Percentiles rank a stretch among this genome's conserved stretches.
Evolutionary conservation across 2,888 invertebrate genomes (phyloP).

Genomic region (Unio delphinus): DNA sequence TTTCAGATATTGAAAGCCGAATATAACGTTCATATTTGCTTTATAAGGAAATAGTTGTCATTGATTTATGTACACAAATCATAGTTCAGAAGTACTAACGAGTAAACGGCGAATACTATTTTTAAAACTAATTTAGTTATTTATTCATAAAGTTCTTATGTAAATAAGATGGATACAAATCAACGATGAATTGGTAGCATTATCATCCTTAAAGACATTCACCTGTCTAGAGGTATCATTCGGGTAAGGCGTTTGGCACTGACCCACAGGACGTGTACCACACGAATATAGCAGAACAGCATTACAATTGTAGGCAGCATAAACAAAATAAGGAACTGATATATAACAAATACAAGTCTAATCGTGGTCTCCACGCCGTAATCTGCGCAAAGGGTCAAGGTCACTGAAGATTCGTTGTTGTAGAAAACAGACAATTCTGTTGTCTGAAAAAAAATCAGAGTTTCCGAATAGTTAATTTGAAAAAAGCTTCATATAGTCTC

Average conservation of each 20-base stretch:
- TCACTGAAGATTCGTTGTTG: slow-evolving; percentile 53
- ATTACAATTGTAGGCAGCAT: slow-evolving; percentile 69
- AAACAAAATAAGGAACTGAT: slow-evolving; percentile 70
- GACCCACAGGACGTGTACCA: slow-evolving; percentile 72
- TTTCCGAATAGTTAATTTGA: neutral
- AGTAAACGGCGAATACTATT: no score
- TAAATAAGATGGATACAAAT: no score
- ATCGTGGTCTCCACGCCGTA: slow-evolving; percentile 29
- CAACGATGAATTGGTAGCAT: no score
- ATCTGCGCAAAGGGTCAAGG: slow-evolving; percentile 49
- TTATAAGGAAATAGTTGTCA: no score
- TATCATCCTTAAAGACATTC: no score
- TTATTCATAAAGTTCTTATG: no score
- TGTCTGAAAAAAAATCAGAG: slow-evolving; percentile 35
- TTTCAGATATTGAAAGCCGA: no score
- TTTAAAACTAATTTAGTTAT: no score
- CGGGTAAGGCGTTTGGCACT: slow-evolving; percentile 67
- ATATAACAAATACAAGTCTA: slow-evolving; percentile 63
- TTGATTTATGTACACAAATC: no score
- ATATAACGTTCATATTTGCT: no score
- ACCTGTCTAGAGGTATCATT: no score
- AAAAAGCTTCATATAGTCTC: neutral
- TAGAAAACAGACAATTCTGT: slow-evolving; percentile 46
- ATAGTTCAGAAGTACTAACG: no score
- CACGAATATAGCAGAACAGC: slow-evolving; percentile 70